Percentiles rank a stretch among this genome's conserved stretches.
These are phyloP conservation scores for Cepaea nemoralis DNA, from an alignment of 1,140 invertebrate genomes.

Conservation along the genomic window DNA sequence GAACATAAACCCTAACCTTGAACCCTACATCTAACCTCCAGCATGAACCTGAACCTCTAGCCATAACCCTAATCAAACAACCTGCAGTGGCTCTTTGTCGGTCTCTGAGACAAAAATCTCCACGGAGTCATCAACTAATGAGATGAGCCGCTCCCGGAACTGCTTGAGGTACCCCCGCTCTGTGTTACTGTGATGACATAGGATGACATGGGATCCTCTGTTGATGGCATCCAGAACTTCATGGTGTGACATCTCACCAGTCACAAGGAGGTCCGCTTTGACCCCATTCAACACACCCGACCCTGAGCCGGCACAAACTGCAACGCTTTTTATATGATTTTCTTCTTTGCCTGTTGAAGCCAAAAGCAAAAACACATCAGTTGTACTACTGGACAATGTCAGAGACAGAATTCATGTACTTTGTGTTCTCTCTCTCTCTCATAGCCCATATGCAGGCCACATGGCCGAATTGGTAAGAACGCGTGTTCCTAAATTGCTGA, in stretches of 20 bases:
- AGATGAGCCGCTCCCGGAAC: constrained; percentile 63
- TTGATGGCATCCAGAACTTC: constrained; percentile 84
- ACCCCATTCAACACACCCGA: constrained; percentile 79
- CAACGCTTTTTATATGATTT: constrained; percentile 77
- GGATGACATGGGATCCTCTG: constrained; percentile 82
- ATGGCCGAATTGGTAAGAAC: too few relatives aligned
- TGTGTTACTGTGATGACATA: constrained; percentile 95
- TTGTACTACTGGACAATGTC: too few relatives aligned
- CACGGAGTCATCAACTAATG: constrained; percentile 75
- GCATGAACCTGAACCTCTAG: too few relatives aligned
- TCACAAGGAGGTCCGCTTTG: constrained; percentile 86
- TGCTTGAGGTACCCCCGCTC: constrained; percentile 86
- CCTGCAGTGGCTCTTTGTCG: constrained; percentile 81
- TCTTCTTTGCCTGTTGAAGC: constrained; percentile 32
- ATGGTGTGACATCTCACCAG: constrained; percentile 96
- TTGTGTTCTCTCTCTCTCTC: too few relatives aligned
- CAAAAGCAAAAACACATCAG: neutral
- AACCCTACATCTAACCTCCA: too few relatives aligned
- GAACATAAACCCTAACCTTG: too few relatives aligned
- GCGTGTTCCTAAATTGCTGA: too few relatives aligned
- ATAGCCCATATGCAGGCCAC: too few relatives aligned
- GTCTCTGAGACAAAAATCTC: constrained; percentile 79
- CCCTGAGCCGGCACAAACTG: constrained; percentile 92
- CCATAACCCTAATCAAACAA: constrained; percentile 63
- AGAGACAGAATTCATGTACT: too few relatives aligned